phyloP scores from a whole-genome alignment of 37 sponge, comb jelly and placozoan species.

The Tethya wilhelma region DNA sequence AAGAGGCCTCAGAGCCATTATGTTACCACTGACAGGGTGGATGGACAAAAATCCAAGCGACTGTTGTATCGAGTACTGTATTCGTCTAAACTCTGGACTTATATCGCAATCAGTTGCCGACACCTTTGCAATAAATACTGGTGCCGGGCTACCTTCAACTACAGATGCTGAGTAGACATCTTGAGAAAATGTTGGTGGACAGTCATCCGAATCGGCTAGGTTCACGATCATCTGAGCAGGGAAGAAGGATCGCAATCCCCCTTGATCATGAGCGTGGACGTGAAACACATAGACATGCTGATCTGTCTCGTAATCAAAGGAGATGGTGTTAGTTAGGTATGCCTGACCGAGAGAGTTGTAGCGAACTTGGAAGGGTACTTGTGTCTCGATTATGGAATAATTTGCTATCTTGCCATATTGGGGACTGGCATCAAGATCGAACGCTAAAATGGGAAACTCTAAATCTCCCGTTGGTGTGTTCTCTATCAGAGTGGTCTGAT shows the following conservation, averaged over 20 bases:
- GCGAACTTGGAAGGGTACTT: constrained; percentile 20
- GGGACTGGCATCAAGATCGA: constrained; percentile 43
- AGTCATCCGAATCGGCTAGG: constrained; percentile 69
- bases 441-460: constrained; percentile 18
- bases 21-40: constrained; percentile 28
- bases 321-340: constrained; percentile 36
- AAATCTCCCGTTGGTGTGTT: constrained; percentile 31
- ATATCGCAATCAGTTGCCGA: constrained; percentile 47
- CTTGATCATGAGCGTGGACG: constrained; percentile 45
- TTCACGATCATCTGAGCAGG: constrained; percentile 45
- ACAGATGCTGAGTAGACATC: constrained; percentile 13
- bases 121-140: constrained; percentile 23
- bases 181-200: constrained; percentile 35
- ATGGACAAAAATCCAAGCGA: constrained; percentile 25
- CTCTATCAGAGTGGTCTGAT: constrained; percentile 28
- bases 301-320: constrained; percentile 58
- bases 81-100: constrained; percentile 25
- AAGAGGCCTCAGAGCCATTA: constrained; percentile 20
- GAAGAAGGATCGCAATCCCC: constrained; percentile 48
- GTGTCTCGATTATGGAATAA: constrained; percentile 42
- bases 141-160: constrained; percentile 28
- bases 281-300: constrained; percentile 38
- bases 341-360: constrained; percentile 19
- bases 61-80: constrained; percentile 21
- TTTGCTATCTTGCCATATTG: constrained; percentile 31